Base-by-base conservation (phyloP, 2,888 invertebrate species). In the Yponomeuta cagnagella region DNA sequence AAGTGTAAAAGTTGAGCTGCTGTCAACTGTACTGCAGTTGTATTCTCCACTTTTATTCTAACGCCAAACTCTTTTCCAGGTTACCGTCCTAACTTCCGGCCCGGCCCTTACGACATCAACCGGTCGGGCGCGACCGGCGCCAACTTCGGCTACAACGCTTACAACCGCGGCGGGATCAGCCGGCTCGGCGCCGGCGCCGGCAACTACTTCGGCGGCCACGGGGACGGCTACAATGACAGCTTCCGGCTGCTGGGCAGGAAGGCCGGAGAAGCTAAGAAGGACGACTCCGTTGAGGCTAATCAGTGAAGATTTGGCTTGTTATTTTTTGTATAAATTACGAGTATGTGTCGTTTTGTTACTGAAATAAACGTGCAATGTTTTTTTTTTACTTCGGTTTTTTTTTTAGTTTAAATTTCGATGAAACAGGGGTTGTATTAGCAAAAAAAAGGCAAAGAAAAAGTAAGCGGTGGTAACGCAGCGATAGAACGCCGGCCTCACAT, bases 181-280 rank as follows among this genome's bases (percentile, higher is more conserved):
- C 43, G 43, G 43, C 43, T 43, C 75, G 74, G 15, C 75, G 76
- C 74, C 69, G 76, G 10, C 77, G 78, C 43, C 75, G 86, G 84
- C 30, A 86, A 83, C 73, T 89, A 84, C 79, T 82, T 82, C 74
- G 84, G 87, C 6, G 86, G 85, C 4, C 84, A 80, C 72, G 82
- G 81, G 10, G 86, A 88, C 66, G 82, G 84, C 2, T 85, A 85
- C 72, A 82, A 79, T 68, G 88, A 87, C 71, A 86, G 83, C 76
- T 83, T 83, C 73, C 83, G 85, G 71, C 78, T 79, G 0, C 73
- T 88, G 0, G 85, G 85, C 0, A 82, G 88, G 58, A 90, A 88
- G 77, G 85, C 76, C 1, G 82, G 80, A 0, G 89, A 87, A 48
- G 76, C 86, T 70, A 85, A 85, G 69, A 81, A 80, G 52, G 82